Percentiles rank a stretch among this genome's conserved stretches.
These are phyloP conservation scores for Tamandua tetradactyla DNA, from an alignment of 2,797 vertebrate species.

Conservation along the genomic window DNA sequence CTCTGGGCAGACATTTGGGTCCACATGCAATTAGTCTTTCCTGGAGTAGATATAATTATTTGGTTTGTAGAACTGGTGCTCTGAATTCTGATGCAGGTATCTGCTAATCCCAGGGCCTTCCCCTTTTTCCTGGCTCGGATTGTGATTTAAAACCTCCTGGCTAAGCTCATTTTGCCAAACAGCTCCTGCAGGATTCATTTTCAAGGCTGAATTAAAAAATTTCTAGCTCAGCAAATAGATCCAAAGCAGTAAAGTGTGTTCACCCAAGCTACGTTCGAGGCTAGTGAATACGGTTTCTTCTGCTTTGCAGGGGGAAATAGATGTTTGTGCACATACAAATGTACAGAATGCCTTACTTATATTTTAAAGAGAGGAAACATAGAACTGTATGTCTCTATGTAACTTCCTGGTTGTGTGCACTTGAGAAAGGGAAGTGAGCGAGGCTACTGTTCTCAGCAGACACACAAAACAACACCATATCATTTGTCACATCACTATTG, in stretches of 20 bases:
- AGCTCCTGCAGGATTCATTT: constrained; percentile 67
- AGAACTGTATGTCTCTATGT: neutral
- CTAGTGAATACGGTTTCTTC: neutral
- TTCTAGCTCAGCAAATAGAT: constrained; percentile 67
- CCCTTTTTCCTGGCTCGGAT: neutral
- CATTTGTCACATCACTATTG: neutral
- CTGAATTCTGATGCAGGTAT: neutral
- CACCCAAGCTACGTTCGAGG: constrained; percentile 9
- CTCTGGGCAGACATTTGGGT: neutral
- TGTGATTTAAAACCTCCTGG: constrained; percentile 65
- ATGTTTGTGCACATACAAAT: neutral
- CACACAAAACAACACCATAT: neutral
- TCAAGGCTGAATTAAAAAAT: constrained; percentile 66
- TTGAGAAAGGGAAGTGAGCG: neutral
- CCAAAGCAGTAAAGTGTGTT: constrained; percentile 58
- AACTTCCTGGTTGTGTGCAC: neutral
- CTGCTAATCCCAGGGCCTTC: neutral
- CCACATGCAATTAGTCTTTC: neutral
- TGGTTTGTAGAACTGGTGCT: constrained; percentile 30
- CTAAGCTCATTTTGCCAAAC: constrained; percentile 71
- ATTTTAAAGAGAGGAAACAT: constrained; percentile 33
- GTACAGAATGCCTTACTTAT: neutral
- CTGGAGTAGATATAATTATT: neutral
- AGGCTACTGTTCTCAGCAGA: neutral
- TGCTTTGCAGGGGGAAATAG: neutral